A percentile compares a stretch with the other conserved stretches of the same genome.
Evolutionary conservation across 2,113 vertebrate species (phyloP).

Genomic region (Myrmecobius fasciatus): DNA sequence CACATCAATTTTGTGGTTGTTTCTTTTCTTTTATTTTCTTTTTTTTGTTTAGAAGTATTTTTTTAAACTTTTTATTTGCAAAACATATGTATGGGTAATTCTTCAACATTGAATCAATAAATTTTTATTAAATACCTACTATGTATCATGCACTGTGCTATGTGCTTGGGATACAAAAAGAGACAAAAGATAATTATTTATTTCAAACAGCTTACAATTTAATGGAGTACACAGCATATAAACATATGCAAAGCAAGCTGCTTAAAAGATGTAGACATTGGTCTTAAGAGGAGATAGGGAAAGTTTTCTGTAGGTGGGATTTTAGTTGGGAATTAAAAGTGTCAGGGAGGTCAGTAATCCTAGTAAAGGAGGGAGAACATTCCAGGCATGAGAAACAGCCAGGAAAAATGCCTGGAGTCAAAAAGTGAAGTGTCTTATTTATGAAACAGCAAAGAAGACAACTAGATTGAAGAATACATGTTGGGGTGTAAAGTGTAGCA

Average conservation of each 20-base stretch:
- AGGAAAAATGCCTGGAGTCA: neutral
- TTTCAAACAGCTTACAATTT: neutral
- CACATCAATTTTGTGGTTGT: conserved; percentile 66
- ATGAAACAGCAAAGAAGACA: neutral
- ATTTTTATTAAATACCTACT: neutral
- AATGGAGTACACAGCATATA: neutral
- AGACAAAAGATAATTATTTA: neutral
- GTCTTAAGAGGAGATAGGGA: neutral
- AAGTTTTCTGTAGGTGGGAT: neutral
- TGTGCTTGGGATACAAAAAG: neutral
- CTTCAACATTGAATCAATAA: too few relatives aligned
- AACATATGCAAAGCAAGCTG: neutral
- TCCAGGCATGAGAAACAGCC: neutral
- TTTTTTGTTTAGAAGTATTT: too few relatives aligned
- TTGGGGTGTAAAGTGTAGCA: neutral
- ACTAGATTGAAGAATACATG: neutral
- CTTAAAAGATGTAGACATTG: neutral
- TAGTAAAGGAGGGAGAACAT: neutral
- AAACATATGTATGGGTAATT: too few relatives aligned
- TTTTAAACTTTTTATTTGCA: too few relatives aligned
- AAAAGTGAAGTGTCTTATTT: neutral
- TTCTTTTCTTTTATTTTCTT: too few relatives aligned
- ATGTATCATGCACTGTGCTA: neutral
- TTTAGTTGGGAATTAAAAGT: neutral
- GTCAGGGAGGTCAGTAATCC: neutral